Evolutionary conservation across 2,888 invertebrate genomes (phyloP).

Genomic region (Amblyteles armatorius): DNA sequence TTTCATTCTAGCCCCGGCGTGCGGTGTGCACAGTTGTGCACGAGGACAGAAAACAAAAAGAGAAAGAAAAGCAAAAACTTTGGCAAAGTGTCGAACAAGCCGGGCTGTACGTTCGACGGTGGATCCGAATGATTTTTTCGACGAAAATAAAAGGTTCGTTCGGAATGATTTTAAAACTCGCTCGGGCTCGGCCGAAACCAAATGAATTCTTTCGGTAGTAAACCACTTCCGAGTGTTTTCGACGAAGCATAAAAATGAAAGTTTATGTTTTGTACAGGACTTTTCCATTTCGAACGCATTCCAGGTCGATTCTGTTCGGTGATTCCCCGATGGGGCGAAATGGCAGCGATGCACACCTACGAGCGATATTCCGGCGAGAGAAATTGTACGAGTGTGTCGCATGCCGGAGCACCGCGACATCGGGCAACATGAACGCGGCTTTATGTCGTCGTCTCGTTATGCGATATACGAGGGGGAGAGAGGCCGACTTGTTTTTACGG

Average conservation of each 20-base stretch:
- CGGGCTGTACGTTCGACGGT: not conserved
- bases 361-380: slow-evolving; percentile 40
- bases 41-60: too few species aligned
- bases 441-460: slow-evolving; percentile 63
- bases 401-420: slow-evolving; percentile 36
- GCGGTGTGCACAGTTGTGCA: too few species aligned
- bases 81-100: not conserved
- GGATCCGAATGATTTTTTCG: not conserved
- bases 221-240: not conserved
- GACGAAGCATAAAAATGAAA: slow-evolving; percentile 1
- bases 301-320: slow-evolving; percentile 10
- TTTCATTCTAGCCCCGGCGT: not conserved
- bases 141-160: not conserved
- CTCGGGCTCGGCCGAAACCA: not conserved
- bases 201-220: slow-evolving; percentile 3
- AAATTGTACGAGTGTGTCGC: slow-evolving; percentile 30
- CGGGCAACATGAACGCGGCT: slow-evolving; percentile 54
- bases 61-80: not conserved
- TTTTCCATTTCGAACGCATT: slow-evolving; percentile 24
- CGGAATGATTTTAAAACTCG: not conserved
- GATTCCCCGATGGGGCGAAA: slow-evolving; percentile 38
- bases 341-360: slow-evolving; percentile 53
- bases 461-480: slow-evolving; percentile 55
- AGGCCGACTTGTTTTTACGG: slow-evolving; percentile 58
- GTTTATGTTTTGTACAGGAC: not conserved